Evolutionary conservation across 2,888 invertebrate genomes (phyloP), one percentile per base, ranked within the genome.

Genomic region (Brachynemurus nebulosus): DNA sequence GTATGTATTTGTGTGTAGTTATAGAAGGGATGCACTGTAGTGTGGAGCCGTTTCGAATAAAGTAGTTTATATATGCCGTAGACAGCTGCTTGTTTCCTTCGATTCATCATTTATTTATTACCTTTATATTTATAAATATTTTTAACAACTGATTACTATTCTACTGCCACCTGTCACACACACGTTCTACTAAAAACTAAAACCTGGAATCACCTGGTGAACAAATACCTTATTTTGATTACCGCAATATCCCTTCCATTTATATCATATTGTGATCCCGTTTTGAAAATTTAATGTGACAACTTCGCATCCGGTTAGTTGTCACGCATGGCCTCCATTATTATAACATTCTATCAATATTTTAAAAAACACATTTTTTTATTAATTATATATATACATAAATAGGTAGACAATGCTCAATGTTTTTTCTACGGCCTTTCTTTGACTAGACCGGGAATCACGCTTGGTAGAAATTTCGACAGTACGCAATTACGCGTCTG

Each of bases 41-140:
- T 37, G 34, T 33, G 64, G 64, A 65, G 65, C 64, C 62, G 64
- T 67, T 67, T 62, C 61, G 60, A 67, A 68, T 68, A 69, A 69
- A 68, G 68, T 69, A 69, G 69, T 66, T 67, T 65, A 37, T 63
- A 65, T 65, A 65, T 44, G 34, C 38, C 30, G 38, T 44, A 44
- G 38, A 44, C 23, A 34, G 44, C 44, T 44, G 44, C 44, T 44
- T 44, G 44, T 27, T 44, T 38, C 38, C 38, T 44, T 27, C 8
- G 18, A 40, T 40, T 27, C 25, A 40, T 40, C 30, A 30, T 30
- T 30, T 30, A 30, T 30, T 30, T 12, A 30, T 12, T n/a, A 27
- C n/a, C n/a, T n/a, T 27, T n/a, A n/a, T 30, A 30, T 30, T 12
- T 30, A 30, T 30, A n/a, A n/a, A n/a, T n/a, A n/a, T n/a, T n/a